Evolutionary conservation across 2,888 invertebrate genomes (phyloP).

Genomic region (Hermaeophaga mercurialis): DNA sequence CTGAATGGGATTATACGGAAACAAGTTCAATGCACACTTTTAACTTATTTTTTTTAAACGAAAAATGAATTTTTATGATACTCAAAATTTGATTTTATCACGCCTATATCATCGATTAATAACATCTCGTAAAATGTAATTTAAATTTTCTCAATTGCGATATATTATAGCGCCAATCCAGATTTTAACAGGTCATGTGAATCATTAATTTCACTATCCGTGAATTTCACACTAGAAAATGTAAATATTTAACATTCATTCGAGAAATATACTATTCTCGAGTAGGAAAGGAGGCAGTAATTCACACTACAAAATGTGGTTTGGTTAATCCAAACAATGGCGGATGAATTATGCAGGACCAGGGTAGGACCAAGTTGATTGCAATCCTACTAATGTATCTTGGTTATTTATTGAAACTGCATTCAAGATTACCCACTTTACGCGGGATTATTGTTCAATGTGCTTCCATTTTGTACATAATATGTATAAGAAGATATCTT

Average conservation of each 20-base stretch:
- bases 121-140: too few relatives aligned
- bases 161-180: constrained; percentile 8
- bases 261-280: constrained; percentile 29
- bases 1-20: too few relatives aligned
- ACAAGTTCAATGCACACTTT: too few relatives aligned
- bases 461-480: constrained; percentile 8
- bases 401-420: constrained; percentile 45
- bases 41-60: too few relatives aligned
- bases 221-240: constrained; percentile 11
- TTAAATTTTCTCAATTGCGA: not conserved
- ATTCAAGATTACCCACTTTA: constrained; percentile 15
- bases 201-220: constrained; percentile 21
- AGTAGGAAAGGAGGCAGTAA: constrained; percentile 47
- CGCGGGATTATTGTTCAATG: constrained; percentile 10
- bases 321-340: constrained; percentile 49
- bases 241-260: constrained; percentile 35
- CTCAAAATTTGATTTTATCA: too few relatives aligned
- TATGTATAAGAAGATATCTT: too few relatives aligned
- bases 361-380: constrained; percentile 41
- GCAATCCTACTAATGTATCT: constrained; percentile 51
- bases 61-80: too few relatives aligned
- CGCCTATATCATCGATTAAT: too few relatives aligned
- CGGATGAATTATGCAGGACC: constrained; percentile 48
- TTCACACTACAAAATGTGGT: constrained; percentile 46
- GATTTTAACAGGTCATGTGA: constrained; percentile 17